phyloP scores from a whole-genome alignment of 2,888 invertebrate genomes.

The Cybosia mesomella region DNA sequence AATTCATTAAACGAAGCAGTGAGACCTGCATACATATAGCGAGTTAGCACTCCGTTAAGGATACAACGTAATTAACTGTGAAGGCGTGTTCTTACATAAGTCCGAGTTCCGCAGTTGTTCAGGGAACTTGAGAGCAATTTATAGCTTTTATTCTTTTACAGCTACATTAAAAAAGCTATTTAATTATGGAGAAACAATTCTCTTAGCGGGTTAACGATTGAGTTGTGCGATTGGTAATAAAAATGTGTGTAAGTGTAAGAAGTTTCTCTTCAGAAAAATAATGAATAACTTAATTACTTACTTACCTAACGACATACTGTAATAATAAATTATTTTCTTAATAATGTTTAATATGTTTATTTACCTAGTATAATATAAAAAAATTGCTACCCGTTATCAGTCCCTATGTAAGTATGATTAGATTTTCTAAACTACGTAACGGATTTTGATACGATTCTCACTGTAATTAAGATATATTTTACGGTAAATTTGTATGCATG shows the following conservation, averaged over 20 bases:
- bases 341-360: too few relatives aligned
- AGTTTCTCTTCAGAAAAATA: background rate
- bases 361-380: background rate
- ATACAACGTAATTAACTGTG: conserved; percentile 78
- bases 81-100: conserved; percentile 66
- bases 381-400: background rate
- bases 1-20: conserved; percentile 56
- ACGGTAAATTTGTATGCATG: background rate
- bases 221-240: conserved; percentile 4
- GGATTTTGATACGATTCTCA: background rate
- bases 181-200: conserved; percentile 59
- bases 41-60: conserved; percentile 76
- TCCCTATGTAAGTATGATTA: background rate
- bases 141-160: conserved; percentile 66
- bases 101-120: conserved; percentile 58
- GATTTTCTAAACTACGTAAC: background rate
- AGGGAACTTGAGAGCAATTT: conserved; percentile 62
- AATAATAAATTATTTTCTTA: background rate
- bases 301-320: too few relatives aligned
- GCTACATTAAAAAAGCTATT: conserved; percentile 58
- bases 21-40: conserved; percentile 66
- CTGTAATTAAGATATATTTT: background rate
- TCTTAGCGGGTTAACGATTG: conserved; percentile 36
- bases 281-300: background rate
- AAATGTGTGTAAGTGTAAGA: background rate